Evolutionary conservation across 2,888 invertebrate species (phyloP).

Genomic region (Uloborus plumipes): DNA sequence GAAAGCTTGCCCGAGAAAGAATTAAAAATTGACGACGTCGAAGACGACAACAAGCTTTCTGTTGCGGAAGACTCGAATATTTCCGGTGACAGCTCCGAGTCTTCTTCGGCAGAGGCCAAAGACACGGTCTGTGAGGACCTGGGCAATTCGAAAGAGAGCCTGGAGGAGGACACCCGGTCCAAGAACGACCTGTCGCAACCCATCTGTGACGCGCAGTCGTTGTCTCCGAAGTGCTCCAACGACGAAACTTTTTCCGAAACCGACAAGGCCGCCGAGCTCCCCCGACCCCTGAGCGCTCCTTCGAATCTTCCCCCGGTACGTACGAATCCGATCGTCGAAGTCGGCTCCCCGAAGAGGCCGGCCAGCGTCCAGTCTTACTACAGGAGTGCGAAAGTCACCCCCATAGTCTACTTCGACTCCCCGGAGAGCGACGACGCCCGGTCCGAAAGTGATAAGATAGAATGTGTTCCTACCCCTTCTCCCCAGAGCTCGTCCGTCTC

Average conservation of each 20-base stretch:
- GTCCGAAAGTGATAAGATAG: conserved; percentile 46
- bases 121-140: conserved; percentile 1
- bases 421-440: conserved; percentile 43
- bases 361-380: conserved; percentile 56
- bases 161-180: conserved; percentile 9
- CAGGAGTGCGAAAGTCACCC: conserved; percentile 43
- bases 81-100: conserved; percentile 29
- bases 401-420: conserved; percentile 52
- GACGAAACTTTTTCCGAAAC: conserved; percentile 1
- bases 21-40: conserved; percentile 16
- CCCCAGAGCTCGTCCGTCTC: conserved; percentile 27
- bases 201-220: background rate
- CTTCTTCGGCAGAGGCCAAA: conserved; percentile 16
- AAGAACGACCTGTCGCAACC: background rate
- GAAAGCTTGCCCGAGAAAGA: conserved; percentile 45
- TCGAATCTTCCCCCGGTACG: conserved; percentile 38
- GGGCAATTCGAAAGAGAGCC: background rate
- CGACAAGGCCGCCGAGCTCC: conserved; percentile 18
- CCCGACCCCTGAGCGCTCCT: conserved; percentile 56
- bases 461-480: conserved; percentile 29
- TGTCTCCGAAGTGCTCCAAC: background rate
- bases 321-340: conserved; percentile 30
- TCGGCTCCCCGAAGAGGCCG: conserved; percentile 43
- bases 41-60: conserved; percentile 33
- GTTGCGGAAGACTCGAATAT: conserved; percentile 33